Evolutionary conservation across 2,797 vertebrate genomes (phyloP).

Genomic region (Myotis vivesi): DNA sequence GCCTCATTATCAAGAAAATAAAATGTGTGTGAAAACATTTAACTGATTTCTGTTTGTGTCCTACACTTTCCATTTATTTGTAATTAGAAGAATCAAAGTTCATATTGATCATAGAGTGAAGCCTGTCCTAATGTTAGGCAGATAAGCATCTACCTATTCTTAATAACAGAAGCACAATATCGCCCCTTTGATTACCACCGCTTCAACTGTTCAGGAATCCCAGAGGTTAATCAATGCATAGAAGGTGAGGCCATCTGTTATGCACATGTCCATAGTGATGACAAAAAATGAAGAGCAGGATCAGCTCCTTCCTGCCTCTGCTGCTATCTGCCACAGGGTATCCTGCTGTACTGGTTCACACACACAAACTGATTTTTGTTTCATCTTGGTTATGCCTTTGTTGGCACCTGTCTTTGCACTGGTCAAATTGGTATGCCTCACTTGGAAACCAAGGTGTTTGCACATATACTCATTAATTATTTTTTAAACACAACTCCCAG

Average conservation of each 20-base stretch:
- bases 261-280: background rate
- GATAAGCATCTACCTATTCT: background rate
- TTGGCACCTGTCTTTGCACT: background rate
- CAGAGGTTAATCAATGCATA: background rate
- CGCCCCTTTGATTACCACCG: background rate
- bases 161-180: background rate
- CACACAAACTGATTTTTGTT: background rate
- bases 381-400: background rate
- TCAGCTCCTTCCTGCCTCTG: background rate
- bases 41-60: background rate
- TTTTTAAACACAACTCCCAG: background rate
- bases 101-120: background rate
- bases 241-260: background rate
- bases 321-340: background rate
- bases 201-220: background rate
- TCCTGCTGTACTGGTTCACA: background rate
- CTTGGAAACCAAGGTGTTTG: background rate
- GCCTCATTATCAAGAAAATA: background rate
- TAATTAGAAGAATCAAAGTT: background rate
- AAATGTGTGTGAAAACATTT: background rate
- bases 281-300: background rate
- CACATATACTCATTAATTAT: background rate
- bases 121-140: background rate
- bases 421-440: background rate
- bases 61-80: background rate